These are phyloP conservation scores for Myodes glareolus DNA, from an alignment of 2,113 vertebrate genomes.

Conservation along the genomic window DNA sequence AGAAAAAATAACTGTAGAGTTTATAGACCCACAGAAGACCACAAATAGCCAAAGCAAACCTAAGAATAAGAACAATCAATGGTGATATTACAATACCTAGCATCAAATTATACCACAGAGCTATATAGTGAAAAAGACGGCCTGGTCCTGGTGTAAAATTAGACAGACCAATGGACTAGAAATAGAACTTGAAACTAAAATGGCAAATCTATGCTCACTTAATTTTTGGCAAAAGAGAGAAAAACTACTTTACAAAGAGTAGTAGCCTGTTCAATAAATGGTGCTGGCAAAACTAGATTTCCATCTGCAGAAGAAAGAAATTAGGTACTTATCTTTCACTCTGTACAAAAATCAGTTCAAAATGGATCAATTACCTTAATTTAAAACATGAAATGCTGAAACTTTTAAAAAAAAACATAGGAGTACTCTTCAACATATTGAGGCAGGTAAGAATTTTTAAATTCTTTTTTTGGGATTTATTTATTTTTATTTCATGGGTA, in stretches of 20 bases:
- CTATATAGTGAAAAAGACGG: neutral
- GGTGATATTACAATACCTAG: neutral
- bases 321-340: neutral
- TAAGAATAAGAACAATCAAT: neutral
- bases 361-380: neutral
- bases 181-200: neutral
- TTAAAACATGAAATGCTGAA: neutral
- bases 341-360: neutral
- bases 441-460: neutral
- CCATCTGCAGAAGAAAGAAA: neutral
- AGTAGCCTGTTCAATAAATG: neutral
- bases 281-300: neutral
- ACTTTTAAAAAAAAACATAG: neutral
- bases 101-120: neutral
- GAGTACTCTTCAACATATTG: neutral
- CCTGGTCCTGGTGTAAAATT: neutral
- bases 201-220: neutral
- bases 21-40: neutral
- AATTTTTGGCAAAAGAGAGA: neutral
- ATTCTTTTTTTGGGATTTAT: neutral
- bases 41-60: neutral
- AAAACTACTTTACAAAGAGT: neutral
- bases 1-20: neutral
- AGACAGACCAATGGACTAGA: neutral
- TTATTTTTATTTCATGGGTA: neutral